Conservation (phyloP, 2,797 vertebrate species). For the Enteromius trimaculatus region DNA sequence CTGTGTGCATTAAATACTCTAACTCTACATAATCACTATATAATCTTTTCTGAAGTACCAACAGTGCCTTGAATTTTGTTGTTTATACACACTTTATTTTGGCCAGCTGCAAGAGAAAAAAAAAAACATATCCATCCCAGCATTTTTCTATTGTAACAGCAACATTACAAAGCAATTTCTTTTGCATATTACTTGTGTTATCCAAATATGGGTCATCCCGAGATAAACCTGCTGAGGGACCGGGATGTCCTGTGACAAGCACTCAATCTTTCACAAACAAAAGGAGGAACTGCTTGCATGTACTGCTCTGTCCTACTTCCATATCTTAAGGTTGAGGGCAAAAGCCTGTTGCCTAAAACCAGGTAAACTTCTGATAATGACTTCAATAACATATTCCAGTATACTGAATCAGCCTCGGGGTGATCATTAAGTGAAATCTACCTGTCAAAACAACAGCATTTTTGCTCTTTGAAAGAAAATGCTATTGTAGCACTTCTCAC, state of each 20-base stretch:
- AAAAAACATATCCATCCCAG: background rate
- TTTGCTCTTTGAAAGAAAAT: constrained; percentile 68
- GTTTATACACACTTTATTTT: background rate
- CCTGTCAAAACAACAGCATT: background rate
- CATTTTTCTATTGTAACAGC: background rate
- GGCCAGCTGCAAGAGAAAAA: background rate
- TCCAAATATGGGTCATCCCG: background rate
- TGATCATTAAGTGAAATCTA: background rate
- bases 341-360: background rate
- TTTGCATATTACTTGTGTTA: background rate
- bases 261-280: constrained; percentile 11
- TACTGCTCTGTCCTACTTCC: background rate
- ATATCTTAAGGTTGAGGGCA: constrained; percentile 2
- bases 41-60: background rate
- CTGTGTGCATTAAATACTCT: background rate
- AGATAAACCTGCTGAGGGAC: background rate
- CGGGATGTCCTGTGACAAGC: background rate
- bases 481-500: constrained; percentile 79
- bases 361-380: background rate
- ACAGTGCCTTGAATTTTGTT: background rate
- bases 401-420: background rate
- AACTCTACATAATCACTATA: background rate
- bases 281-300: background rate
- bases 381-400: constrained; percentile 6
- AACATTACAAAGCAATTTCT: background rate